These are phyloP conservation scores for Xenopus tropicalis DNA, from an alignment of 2,113 vertebrate species.

Conservation along the genomic window UCB_Xtro_10.0 CM004446.2:74824001-74824500, in stretches of 20 bases:
- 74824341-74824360: constrained; percentile 98
- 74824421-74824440: background rate
- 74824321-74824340: constrained; percentile 95
- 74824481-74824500: too few species aligned
- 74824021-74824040: background rate
- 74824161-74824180: constrained; percentile 99
- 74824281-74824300: background rate
- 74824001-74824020: too few species aligned
- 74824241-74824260: background rate
- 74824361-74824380: constrained; percentile 94
- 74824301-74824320: constrained; percentile 90
- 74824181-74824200: constrained; percentile 90
- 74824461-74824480: background rate
- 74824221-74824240: background rate
- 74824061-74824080: background rate
- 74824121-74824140: constrained; percentile 95
- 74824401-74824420: constrained; percentile 51
- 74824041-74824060: background rate
- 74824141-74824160: constrained; percentile 94
- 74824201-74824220: constrained; percentile 92
- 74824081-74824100: constrained; percentile 68
- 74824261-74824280: background rate
- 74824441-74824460: background rate
- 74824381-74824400: constrained; percentile 98
- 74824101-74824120: constrained; percentile 95